Percentiles rank a stretch among this genome's conserved stretches.
These are phyloP conservation scores for Fragum fragum DNA, from an alignment of 2,888 invertebrate species.

Conservation along the genomic window DNA sequence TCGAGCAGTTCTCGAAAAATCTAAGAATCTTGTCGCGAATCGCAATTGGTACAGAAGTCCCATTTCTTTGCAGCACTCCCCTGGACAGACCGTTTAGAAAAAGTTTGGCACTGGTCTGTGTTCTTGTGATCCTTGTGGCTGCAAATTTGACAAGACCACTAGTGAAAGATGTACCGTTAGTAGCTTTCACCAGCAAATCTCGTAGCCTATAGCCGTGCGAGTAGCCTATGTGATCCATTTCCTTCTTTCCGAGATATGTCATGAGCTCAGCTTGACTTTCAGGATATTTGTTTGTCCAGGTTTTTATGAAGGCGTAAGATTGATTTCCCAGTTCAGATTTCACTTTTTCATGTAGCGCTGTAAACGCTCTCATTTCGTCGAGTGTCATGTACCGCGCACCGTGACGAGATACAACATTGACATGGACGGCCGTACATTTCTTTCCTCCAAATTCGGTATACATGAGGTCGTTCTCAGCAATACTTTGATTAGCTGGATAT, in stretches of 20 bases:
- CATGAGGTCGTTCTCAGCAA: constrained; percentile 4
- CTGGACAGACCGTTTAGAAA: constrained; percentile 79
- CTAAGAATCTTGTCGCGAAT: constrained; percentile 75
- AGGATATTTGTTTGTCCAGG: constrained; percentile 76
- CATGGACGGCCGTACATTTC: constrained; percentile 73
- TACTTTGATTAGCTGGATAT: constrained; percentile 2
- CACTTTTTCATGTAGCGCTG: constrained; percentile 66
- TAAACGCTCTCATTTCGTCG: constrained; percentile 71
- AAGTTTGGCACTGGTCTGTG: constrained; percentile 78
- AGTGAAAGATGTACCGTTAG: constrained; percentile 38
- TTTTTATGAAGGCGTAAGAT: constrained; percentile 60
- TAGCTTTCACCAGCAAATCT: not conserved
- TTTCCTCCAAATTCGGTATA: constrained; percentile 5
- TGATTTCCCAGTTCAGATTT: constrained; percentile 50
- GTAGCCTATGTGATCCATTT: not conserved
- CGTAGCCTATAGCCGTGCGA: not conserved
- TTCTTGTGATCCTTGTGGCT: constrained; percentile 79
- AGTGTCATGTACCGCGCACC: constrained; percentile 76
- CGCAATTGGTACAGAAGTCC: constrained; percentile 59
- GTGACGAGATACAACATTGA: constrained; percentile 76
- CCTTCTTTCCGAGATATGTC: not conserved
- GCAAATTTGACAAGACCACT: constrained; percentile 71
- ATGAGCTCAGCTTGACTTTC: constrained; percentile 73
- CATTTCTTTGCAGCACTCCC: constrained; percentile 26
- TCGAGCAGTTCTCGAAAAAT: constrained; percentile 78